Evolutionary conservation across 92 coral and sea anemone species (phyloP), one percentile per base, ranked within the genome.

Genomic region (Palythoa grandiflora): DNA sequence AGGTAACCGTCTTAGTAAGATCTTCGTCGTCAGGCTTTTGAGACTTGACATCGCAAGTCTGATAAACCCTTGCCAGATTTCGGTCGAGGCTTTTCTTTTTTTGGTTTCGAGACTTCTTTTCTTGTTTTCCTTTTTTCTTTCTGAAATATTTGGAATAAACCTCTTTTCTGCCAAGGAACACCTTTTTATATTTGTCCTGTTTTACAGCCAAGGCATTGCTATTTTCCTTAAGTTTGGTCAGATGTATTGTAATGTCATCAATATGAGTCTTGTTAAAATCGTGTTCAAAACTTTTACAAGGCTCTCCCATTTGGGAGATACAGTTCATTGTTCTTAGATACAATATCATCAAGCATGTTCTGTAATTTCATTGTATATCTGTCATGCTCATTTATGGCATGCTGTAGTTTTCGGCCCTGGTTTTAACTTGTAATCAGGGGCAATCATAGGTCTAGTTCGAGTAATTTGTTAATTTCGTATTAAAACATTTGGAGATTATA

Each of bases 371-470:
- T 63, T 63, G 71, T 63, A 63, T n/a, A 28, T 63, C 71, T 63
- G 71, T 63, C 71, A 63, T 17, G 71, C 71, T 63, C 71, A 63
- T 63, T 63, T 63, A 63, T 63, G 71, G 37, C 71, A n/a, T 63
- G 71, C 71, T 63, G 71, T 28, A 63, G 71, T 63, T 63, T 63
- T 63, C 8, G 68, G 68, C 68, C 68, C n/a, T n/a, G n/a, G n/a
- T n/a, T n/a, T n/a, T n/a, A n/a, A n/a, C n/a, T n/a, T n/a, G n/a
- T n/a, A n/a, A n/a, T n/a, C n/a, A n/a, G n/a, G n/a, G n/a, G n/a
- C n/a, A n/a, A n/a, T n/a, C n/a, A n/a, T n/a, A n/a, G n/a, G n/a
- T n/a, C n/a, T n/a, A n/a, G n/a, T n/a, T n/a, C n/a, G n/a, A n/a
- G n/a, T n/a, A n/a, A n/a, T n/a, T n/a, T n/a, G n/a, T n/a, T n/a